These are phyloP conservation scores for Centrocercus urophasianus DNA, from an alignment of 2,113 vertebrate genomes.

Conservation along the genomic window DNA sequence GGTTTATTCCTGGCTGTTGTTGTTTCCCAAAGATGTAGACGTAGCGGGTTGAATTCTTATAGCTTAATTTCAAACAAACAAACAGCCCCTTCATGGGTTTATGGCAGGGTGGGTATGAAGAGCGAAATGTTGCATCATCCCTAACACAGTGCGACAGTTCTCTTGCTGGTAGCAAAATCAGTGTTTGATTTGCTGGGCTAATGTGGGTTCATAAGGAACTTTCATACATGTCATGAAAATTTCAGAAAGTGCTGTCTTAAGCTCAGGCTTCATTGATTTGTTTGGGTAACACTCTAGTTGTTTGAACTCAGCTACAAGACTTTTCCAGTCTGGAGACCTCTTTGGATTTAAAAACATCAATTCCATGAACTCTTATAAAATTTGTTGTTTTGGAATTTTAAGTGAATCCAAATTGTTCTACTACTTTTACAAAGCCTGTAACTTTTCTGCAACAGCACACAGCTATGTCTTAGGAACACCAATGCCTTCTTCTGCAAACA, in stretches of 20 bases:
- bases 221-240: not conserved
- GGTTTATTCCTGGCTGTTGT: not conserved
- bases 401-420: not conserved
- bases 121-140: not conserved
- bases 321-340: not conserved
- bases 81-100: not conserved
- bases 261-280: not conserved
- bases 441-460: not conserved
- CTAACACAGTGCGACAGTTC: not conserved
- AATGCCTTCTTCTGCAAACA: not conserved
- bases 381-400: not conserved
- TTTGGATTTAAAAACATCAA: not conserved
- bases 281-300: not conserved
- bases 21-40: accelerated
- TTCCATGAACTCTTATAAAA: not conserved
- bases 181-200: not conserved
- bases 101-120: not conserved
- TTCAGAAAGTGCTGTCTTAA: not conserved
- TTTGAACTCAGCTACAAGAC: not conserved
- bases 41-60: not conserved
- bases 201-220: not conserved
- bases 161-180: not conserved
- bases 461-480: not conserved
- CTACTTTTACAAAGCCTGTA: not conserved
- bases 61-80: not conserved